These are phyloP conservation scores for Sminthurides aquaticus DNA, from an alignment of 2,888 invertebrate species.

Conservation along the genomic window DNA sequence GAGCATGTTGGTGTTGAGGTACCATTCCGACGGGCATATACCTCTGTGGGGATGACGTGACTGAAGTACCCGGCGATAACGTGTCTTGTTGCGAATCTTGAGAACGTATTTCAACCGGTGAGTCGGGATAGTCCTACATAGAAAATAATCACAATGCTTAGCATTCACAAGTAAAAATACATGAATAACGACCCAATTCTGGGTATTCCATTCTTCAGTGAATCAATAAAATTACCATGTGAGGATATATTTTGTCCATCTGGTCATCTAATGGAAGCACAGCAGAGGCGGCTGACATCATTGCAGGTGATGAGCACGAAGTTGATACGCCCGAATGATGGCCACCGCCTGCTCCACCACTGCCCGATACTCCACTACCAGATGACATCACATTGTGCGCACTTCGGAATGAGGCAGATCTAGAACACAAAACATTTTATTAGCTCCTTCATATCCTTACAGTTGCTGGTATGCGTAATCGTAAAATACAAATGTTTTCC, in stretches of 20 bases:
- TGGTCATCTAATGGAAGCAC: slow-evolving; percentile 21
- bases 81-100: slow-evolving; percentile 24
- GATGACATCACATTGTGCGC: slow-evolving; percentile 27
- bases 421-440: no score
- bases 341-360: slow-evolving; percentile 21
- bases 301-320: slow-evolving; percentile 32
- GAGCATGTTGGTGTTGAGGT: slow-evolving; percentile 10
- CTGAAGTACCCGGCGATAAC: slow-evolving; percentile 25
- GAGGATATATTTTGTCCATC: slow-evolving; percentile 23
- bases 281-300: slow-evolving; percentile 25
- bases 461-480: neutral
- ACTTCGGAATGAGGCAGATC: slow-evolving; percentile 28
- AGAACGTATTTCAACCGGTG: slow-evolving; percentile 23
- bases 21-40: slow-evolving; percentile 18
- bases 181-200: no score
- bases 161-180: no score
- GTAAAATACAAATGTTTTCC: neutral
- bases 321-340: slow-evolving; percentile 33
- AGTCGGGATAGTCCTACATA: slow-evolving; percentile 24
- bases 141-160: no score
- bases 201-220: no score
- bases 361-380: slow-evolving; percentile 16
- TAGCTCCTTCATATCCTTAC: no score
- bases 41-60: slow-evolving; percentile 24
- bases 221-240: slow-evolving; percentile 16